A percentile compares a stretch with the other conserved stretches of the same genome.
Conservation (phyloP, 92 coral and sea anemone species). For the Zoanthus sansibaricus region DNA sequence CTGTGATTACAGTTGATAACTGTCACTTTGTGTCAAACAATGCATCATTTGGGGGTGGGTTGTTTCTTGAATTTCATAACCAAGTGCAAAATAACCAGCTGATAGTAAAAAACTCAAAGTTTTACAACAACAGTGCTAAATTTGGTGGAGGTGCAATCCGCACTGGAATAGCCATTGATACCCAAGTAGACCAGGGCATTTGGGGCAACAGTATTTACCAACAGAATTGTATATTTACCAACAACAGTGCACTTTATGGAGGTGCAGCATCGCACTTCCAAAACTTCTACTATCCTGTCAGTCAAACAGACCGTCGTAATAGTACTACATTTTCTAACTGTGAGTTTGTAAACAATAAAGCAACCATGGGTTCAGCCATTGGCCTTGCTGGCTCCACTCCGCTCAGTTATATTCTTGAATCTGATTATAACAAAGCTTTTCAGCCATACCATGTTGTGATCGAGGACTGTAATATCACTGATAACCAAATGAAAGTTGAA, state of each 20-base stretch:
- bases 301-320: constrained; percentile 18
- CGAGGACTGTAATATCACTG: constrained; percentile 68
- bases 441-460: constrained; percentile 60
- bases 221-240: constrained; percentile 52
- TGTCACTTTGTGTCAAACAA: constrained; percentile 68
- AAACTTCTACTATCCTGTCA: constrained; percentile 47
- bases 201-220: constrained; percentile 54
- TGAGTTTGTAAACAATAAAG: constrained; percentile 71
- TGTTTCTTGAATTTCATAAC: constrained; percentile 72
- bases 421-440: constrained; percentile 43
- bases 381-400: constrained; percentile 62
- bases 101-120: constrained; percentile 46
- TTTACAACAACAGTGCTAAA: constrained; percentile 59
- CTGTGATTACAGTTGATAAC: constrained; percentile 45
- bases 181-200: constrained; percentile 15
- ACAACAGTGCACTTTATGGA: constrained; percentile 75
- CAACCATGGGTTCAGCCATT: constrained; percentile 92
- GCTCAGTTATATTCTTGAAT: constrained; percentile 28
- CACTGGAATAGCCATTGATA: constrained; percentile 57
- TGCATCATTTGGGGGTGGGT: constrained; percentile 86
- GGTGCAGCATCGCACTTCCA: constrained; percentile 87
- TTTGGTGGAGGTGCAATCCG: constrained; percentile 85
- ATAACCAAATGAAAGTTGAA: constrained; percentile 62
- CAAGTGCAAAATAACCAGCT: constrained; percentile 60
- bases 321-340: constrained; percentile 59